Evolutionary conservation across 2,797 vertebrate species (phyloP).

Genomic region (Sparus aurata): DNA sequence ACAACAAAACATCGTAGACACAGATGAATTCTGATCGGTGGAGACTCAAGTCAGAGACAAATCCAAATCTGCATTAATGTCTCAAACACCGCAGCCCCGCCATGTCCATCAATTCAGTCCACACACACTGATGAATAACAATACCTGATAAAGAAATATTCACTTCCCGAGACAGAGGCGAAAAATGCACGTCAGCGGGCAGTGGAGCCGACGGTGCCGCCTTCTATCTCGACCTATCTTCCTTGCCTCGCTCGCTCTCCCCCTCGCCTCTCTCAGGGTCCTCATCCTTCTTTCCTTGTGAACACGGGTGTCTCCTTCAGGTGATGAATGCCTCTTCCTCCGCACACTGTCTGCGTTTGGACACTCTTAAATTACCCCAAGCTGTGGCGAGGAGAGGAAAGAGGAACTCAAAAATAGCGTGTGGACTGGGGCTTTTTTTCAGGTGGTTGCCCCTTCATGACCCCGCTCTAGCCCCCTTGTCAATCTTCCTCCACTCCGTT

Average conservation of each 20-base stretch:
- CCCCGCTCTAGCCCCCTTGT: constrained; percentile 59
- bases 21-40: background rate
- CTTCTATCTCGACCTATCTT: constrained; percentile 45
- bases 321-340: constrained; percentile 80
- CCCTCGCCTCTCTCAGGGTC: constrained; percentile 51
- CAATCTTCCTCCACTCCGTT: constrained; percentile 55
- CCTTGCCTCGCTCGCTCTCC: constrained; percentile 37
- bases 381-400: constrained; percentile 66
- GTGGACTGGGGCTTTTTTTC: constrained; percentile 65
- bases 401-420: constrained; percentile 82
- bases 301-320: constrained; percentile 75
- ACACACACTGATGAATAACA: background rate
- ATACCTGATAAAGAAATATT: background rate
- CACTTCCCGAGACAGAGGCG: background rate
- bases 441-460: constrained; percentile 62
- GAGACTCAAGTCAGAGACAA: background rate
- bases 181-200: constrained; percentile 2
- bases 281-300: constrained; percentile 72
- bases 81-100: background rate
- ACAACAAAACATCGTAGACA: background rate
- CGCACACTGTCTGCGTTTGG: constrained; percentile 68
- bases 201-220: constrained; percentile 27
- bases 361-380: constrained; percentile 82
- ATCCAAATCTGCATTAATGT: background rate
- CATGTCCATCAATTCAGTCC: background rate